Evolutionary conservation across 1,140 invertebrate species (phyloP).

Genomic region (Cheumatopsyche charites): DNA sequence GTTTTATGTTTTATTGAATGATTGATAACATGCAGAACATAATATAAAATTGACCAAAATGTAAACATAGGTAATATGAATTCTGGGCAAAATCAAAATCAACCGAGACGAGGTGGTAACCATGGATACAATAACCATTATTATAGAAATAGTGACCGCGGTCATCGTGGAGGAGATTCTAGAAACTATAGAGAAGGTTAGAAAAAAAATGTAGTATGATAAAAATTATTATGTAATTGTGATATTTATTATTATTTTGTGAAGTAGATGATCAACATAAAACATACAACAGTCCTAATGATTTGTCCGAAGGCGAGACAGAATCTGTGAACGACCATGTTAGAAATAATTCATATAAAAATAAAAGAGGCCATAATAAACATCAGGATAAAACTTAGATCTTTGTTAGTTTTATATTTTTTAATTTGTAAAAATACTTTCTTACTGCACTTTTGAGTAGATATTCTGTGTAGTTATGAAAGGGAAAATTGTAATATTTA

Average conservation of each 20-base stretch:
- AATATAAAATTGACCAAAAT: too few species aligned
- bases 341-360: conserved; percentile 36
- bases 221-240: not conserved
- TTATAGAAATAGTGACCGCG: conserved; percentile 45
- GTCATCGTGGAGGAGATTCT: conserved; percentile 32
- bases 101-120: conserved; percentile 40
- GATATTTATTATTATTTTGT: not conserved
- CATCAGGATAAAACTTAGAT: conserved; percentile 43
- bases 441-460: conserved; percentile 17
- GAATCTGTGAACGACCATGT: conserved; percentile 20
- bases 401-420: not conserved
- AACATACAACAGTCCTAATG: conserved; percentile 42
- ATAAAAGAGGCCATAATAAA: conserved; percentile 42
- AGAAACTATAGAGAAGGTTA: conserved; percentile 38
- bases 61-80: conserved; percentile 6
- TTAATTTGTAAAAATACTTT: conserved; percentile 13
- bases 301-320: conserved; percentile 41
- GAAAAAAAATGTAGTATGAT: not conserved
- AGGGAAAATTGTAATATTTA: not conserved
- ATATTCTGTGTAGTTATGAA: conserved; percentile 4
- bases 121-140: conserved; percentile 43
- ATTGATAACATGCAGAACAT: too few species aligned
- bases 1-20: not conserved
- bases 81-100: conserved; percentile 28
- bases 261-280: conserved; percentile 37